These are phyloP conservation scores for Cossypha heuglini DNA, from an alignment of 2,797 vertebrate species.

Conservation along the genomic window DNA sequence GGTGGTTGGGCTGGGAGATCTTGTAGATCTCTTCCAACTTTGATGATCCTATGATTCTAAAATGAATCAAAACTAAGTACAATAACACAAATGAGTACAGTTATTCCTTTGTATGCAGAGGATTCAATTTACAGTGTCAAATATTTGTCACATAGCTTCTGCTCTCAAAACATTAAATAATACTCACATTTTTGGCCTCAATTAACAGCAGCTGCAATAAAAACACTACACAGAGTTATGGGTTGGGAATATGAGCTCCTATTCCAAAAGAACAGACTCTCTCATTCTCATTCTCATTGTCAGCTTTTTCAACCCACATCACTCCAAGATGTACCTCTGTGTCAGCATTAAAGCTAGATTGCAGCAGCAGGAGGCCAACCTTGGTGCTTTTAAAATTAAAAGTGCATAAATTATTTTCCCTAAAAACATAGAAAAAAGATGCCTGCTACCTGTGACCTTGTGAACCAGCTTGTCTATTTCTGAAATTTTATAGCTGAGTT, in stretches of 20 bases:
- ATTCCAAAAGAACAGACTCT: neutral
- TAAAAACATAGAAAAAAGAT: neutral
- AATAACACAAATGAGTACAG: neutral
- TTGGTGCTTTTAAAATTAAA: neutral
- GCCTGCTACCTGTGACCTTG: neutral
- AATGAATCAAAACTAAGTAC: neutral
- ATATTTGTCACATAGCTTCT: neutral
- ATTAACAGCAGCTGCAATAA: neutral
- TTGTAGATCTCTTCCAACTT: neutral
- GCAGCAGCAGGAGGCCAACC: neutral
- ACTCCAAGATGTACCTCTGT: neutral
- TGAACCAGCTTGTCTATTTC: neutral
- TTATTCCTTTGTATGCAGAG: neutral
- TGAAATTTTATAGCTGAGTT: neutral
- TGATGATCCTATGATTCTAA: neutral
- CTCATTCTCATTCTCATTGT: neutral
- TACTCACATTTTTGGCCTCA: neutral
- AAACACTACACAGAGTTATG: neutral
- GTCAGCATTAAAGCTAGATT: neutral
- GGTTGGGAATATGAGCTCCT: neutral
- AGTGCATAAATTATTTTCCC: neutral
- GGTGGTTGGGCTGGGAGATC: neutral
- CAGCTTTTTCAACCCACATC: neutral
- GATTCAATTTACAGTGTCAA: neutral
- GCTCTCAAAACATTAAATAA: neutral